Evolutionary conservation across 2,113 vertebrate species (phyloP), one percentile per base, ranked within the genome.

Genomic region (Corythornis cristatus): DNA sequence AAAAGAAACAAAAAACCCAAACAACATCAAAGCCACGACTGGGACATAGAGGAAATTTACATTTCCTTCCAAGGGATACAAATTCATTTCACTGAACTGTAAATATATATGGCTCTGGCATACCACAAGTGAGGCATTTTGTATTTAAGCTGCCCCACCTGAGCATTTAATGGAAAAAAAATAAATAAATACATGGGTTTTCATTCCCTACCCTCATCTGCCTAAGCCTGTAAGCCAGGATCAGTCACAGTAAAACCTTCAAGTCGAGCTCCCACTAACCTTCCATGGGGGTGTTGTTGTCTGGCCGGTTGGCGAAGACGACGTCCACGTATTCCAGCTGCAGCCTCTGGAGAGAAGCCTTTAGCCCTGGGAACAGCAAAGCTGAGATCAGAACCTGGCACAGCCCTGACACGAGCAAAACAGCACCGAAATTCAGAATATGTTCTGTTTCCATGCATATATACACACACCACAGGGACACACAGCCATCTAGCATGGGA

Each of bases 221-320:
- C 31, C 18, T 22, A 53, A 95, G 51, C 70, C 80, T 4, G 15
- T 61, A 18, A 80, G 57, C 54, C 54, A 56, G 54, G 54, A 19
- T n/a, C 54, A 56, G 29, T n/a, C 29, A 56, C 29, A 4, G 31
- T 56, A 56, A 56, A 56, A 31, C 54, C 54, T n/a, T n/a, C 17
- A 19, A n/a, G 17, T 56, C 17, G 17, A 29, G 67, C 54, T 57
- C 14, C 46, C 86, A 97, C 99, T 98, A 48, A 99, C 99, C 99
- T 98, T 99, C 99, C 99, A 99, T 99, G 31, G 99, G 99, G 14
- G 99, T 99, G 86, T 99, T 99, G 92, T 97, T 98, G 97, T 99
- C 99, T 0, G 99, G 99, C 7, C 99, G 98, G 95, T 99, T 99
- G 89, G 99, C 99, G 20, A 99, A 99, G 79, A 99, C 99, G 3